Conservation (phyloP, 2,888 invertebrate genomes). For the Drosophila yooni region DNA sequence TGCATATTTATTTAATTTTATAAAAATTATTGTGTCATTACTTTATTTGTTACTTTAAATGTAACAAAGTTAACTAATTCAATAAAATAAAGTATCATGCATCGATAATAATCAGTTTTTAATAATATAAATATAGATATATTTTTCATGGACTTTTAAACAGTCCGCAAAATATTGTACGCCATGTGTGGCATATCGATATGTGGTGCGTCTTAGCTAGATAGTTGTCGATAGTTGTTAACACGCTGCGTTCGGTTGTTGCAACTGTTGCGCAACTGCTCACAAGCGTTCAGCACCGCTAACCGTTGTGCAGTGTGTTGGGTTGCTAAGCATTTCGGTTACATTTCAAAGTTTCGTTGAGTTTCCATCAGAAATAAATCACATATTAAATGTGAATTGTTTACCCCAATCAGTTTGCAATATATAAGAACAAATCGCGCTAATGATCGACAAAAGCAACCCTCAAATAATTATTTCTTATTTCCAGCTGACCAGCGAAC, state of each 20-base stretch:
- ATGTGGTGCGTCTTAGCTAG: neutral
- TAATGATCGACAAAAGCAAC: constrained; percentile 63
- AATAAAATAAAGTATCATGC: neutral
- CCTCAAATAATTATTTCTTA: constrained; percentile 17
- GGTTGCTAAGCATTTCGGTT: neutral
- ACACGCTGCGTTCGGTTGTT: neutral
- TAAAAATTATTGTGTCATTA: too few species aligned
- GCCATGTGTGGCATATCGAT: constrained; percentile 6
- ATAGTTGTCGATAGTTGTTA: neutral
- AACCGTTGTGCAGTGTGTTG: constrained; percentile 9
- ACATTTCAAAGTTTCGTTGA: neutral
- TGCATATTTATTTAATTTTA: neutral
- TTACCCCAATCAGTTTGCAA: constrained; percentile 9
- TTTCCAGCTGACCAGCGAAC: constrained; percentile 45
- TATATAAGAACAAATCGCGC: constrained; percentile 50
- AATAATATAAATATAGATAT: neutral
- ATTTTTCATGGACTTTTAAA: neutral
- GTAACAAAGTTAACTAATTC: neutral
- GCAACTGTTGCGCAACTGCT: constrained; percentile 19
- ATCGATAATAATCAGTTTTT: neutral
- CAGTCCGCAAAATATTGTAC: neutral
- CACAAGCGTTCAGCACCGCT: constrained; percentile 1
- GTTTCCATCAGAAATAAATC: neutral
- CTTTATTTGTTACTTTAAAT: neutral
- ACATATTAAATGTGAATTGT: neutral